A percentile compares a stretch with the other conserved stretches of the same genome.
phyloP scores from a whole-genome alignment of 2,888 invertebrate species.

The Mythimna albipuncta region DNA sequence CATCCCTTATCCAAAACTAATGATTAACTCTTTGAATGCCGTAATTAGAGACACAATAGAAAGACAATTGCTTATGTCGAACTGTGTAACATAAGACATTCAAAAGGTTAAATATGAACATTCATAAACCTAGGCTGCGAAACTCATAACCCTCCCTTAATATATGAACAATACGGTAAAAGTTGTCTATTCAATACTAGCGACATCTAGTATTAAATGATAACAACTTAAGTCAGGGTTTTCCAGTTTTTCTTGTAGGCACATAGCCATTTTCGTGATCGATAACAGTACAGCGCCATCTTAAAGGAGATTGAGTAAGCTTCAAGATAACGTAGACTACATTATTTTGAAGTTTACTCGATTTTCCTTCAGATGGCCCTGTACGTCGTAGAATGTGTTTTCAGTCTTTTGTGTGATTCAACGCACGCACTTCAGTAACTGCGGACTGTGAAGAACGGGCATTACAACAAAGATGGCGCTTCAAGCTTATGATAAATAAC shows the following conservation, averaged over 20 bases:
- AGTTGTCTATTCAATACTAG: background rate
- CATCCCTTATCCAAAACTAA: background rate
- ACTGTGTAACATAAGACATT: too few relatives aligned
- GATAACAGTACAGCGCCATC: constrained; percentile 25
- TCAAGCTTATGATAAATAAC: background rate
- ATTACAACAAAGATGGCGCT: background rate
- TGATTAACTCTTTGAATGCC: too few relatives aligned
- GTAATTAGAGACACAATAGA: too few relatives aligned
- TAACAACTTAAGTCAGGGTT: background rate
- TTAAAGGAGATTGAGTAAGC: constrained; percentile 5
- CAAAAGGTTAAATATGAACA: too few relatives aligned
- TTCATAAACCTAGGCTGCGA: background rate
- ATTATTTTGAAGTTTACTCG: constrained; percentile 1
- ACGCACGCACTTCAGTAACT: too few relatives aligned
- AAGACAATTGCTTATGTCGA: too few relatives aligned
- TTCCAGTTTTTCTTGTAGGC: background rate
- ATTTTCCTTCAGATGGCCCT: background rate
- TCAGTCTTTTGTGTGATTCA: background rate
- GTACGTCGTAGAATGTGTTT: background rate
- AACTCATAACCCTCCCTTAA: background rate
- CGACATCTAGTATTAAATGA: constrained; percentile 15
- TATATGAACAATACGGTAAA: background rate
- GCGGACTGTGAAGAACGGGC: background rate
- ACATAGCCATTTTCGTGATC: background rate
- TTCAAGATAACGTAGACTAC: background rate